Conservation (phyloP, 2,888 invertebrate species). For the Fragum sueziense region DNA sequence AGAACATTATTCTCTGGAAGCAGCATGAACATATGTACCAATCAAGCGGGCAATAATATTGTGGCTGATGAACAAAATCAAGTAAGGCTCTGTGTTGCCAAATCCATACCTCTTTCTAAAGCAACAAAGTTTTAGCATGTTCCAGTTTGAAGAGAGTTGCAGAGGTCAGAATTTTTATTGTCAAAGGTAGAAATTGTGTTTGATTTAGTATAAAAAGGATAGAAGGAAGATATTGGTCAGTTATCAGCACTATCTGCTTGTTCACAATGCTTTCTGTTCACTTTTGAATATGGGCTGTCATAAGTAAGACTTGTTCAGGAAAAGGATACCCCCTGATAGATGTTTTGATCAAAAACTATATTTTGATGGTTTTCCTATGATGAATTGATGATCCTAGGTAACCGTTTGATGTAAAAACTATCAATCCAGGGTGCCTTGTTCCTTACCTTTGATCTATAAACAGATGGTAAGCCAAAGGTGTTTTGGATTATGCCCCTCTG, state of each 20-base stretch:
- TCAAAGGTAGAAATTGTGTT: too few species aligned
- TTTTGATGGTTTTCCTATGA: slow-evolving; percentile 21
- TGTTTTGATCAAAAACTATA: slow-evolving; percentile 19
- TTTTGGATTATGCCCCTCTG: background rate
- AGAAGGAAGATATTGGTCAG: too few species aligned
- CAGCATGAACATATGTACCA: slow-evolving; percentile 25
- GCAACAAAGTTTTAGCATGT: too few species aligned
- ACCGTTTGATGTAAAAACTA: slow-evolving; percentile 9
- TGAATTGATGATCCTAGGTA: slow-evolving; percentile 4
- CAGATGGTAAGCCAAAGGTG: slow-evolving; percentile 8
- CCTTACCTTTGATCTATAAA: slow-evolving; percentile 8
- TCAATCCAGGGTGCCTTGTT: slow-evolving; percentile 18
- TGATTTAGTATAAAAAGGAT: too few species aligned
- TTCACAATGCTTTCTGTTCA: too few species aligned
- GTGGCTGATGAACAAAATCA: slow-evolving; percentile 20
- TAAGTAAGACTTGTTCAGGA: too few species aligned
- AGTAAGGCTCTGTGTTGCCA: slow-evolving; percentile 7
- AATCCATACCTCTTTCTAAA: too few species aligned
- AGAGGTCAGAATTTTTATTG: too few species aligned
- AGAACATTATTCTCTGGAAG: slow-evolving; percentile 17
- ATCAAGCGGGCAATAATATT: slow-evolving; percentile 5
- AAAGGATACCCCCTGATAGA: slow-evolving; percentile 10
- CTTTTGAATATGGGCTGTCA: too few species aligned
- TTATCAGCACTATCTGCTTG: too few species aligned
- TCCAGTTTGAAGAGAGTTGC: too few species aligned